These are phyloP conservation scores for Sandelia bainsii DNA, from an alignment of 2,797 vertebrate genomes.

Conservation along the genomic window DNA sequence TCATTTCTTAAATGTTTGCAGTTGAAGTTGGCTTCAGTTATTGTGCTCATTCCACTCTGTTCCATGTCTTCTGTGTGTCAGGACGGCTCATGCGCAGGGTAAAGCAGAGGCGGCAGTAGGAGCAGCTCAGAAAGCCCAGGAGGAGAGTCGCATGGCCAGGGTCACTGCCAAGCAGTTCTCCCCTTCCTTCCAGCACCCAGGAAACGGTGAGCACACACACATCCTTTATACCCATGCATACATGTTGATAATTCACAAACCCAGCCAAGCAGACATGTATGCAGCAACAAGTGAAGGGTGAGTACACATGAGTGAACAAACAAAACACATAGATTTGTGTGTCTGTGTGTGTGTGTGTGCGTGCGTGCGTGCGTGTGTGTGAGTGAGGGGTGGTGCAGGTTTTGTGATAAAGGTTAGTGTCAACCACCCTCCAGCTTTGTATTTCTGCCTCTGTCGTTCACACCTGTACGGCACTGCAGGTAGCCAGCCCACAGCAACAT, in stretches of 20 bases:
- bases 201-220: slow-evolving; percentile 88
- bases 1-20: background rate
- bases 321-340: background rate
- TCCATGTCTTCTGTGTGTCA: slow-evolving; percentile 69
- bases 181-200: slow-evolving; percentile 96
- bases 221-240: background rate
- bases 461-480: slow-evolving; percentile 55
- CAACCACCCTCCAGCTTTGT: slow-evolving; percentile 66
- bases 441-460: slow-evolving; percentile 66
- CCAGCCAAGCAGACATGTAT: slow-evolving; percentile 5
- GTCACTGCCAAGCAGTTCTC: slow-evolving; percentile 99
- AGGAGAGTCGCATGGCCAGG: slow-evolving; percentile 94
- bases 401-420: slow-evolving; percentile 69
- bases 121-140: slow-evolving; percentile 94
- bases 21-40: background rate
- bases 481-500: slow-evolving; percentile 35
- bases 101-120: slow-evolving; percentile 92
- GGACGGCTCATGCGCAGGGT: slow-evolving; percentile 94
- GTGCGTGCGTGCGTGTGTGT: slow-evolving; percentile 10
- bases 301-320: slow-evolving; percentile 9
- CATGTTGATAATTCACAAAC: slow-evolving; percentile 1
- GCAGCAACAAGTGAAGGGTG: slow-evolving; percentile 16
- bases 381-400: slow-evolving; percentile 25
- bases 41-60: background rate
- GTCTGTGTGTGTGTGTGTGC: background rate